Evolutionary conservation across 2,797 vertebrate genomes (phyloP).

Genomic region (Distichodus sexfasciatus): DNA sequence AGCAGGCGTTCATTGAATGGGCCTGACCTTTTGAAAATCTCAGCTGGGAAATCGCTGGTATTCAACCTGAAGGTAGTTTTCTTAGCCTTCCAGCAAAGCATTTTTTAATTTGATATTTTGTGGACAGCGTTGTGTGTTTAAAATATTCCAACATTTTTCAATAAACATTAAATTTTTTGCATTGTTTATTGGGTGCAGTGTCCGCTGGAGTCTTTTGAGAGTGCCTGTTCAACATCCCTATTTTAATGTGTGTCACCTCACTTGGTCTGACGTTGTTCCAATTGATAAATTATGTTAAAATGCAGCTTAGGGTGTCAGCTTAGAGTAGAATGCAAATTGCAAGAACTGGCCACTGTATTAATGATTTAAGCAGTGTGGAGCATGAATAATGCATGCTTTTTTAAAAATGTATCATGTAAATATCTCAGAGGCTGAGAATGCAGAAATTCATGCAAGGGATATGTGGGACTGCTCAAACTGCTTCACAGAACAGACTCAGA

Average conservation of each 20-base stretch:
- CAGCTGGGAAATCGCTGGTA: too few species aligned
- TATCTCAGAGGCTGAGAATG: slow-evolving; percentile 67
- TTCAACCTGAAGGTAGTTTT: too few species aligned
- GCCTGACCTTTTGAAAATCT: slow-evolving; percentile 48
- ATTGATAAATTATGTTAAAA: slow-evolving; percentile 34
- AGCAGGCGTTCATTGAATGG: slow-evolving; percentile 36
- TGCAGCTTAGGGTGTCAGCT: slow-evolving; percentile 50
- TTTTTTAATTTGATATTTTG: too few species aligned
- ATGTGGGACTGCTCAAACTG: slow-evolving; percentile 48
- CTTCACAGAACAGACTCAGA: neutral
- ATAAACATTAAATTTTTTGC: neutral
- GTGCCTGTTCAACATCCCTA: neutral
- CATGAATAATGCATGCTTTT: slow-evolving; percentile 78
- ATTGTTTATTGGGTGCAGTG: neutral
- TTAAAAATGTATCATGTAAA: slow-evolving; percentile 72
- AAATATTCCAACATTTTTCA: neutral
- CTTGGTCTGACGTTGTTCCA: neutral
- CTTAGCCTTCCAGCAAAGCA: slow-evolving; percentile 5
- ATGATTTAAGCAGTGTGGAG: slow-evolving; percentile 65
- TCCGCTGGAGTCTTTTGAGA: neutral
- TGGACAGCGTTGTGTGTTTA: too few species aligned
- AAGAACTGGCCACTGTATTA: slow-evolving; percentile 61
- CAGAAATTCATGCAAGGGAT: slow-evolving; percentile 67
- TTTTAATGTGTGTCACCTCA: slow-evolving; percentile 11
- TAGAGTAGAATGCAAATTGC: slow-evolving; percentile 65